Evolutionary conservation across 2,888 invertebrate species (phyloP).

Genomic region (Frankliniella fusca): DNA sequence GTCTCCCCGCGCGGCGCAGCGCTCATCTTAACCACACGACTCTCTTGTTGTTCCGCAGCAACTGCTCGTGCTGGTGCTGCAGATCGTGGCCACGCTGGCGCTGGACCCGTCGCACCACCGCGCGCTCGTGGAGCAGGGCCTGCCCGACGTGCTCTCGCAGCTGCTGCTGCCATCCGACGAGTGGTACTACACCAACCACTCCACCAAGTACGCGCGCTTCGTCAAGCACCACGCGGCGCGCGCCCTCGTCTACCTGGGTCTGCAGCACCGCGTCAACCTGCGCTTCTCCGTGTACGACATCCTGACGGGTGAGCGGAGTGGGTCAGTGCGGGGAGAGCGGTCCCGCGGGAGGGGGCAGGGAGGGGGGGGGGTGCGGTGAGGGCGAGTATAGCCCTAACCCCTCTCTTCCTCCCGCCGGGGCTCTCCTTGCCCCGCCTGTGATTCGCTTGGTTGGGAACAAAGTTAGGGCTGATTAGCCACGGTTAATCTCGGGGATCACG

Average conservation of each 20-base stretch:
- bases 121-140: conserved; percentile 54
- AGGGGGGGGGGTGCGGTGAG: background rate
- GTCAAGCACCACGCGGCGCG: conserved; percentile 63
- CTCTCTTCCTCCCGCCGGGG: background rate
- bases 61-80: conserved; percentile 58
- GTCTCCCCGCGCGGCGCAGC: too few relatives aligned
- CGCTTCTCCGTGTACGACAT: conserved; percentile 58
- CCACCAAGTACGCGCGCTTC: conserved; percentile 58
- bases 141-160: conserved; percentile 59
- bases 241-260: conserved; percentile 59
- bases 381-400: background rate
- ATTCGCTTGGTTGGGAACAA: too few relatives aligned
- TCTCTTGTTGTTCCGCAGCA: conserved; percentile 48
- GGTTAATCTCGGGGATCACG: too few relatives aligned
- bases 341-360: too few relatives aligned
- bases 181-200: conserved; percentile 64
- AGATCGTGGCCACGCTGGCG: conserved; percentile 57
- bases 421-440: background rate
- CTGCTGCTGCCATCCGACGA: conserved; percentile 62
- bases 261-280: conserved; percentile 57
- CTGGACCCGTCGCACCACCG: conserved; percentile 55
- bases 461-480: too few relatives aligned
- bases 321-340: too few relatives aligned
- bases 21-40: too few relatives aligned
- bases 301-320: conserved; percentile 47